Evolutionary conservation across 1,140 invertebrate genomes (phyloP).

Genomic region (Himalopsyche phryganea): DNA sequence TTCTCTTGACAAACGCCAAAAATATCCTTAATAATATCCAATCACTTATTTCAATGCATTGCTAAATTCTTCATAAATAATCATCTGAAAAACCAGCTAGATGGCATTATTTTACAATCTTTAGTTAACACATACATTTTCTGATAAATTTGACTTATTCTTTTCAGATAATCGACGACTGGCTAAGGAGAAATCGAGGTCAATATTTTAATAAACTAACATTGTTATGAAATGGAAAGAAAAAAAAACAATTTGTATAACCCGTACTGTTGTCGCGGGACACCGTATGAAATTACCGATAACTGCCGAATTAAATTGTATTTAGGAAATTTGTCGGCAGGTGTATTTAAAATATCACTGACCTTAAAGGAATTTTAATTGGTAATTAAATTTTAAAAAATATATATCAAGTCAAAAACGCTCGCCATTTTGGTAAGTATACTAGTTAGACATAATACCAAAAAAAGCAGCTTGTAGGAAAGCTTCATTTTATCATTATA

Average conservation of each 20-base stretch:
- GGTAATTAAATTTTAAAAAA: constrained; percentile 34
- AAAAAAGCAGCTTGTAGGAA: constrained; percentile 53
- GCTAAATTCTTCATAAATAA: too few species aligned
- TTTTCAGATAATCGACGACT: constrained; percentile 32
- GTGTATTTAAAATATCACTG: constrained; percentile 42
- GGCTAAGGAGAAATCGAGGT: constrained; percentile 31
- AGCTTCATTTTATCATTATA: constrained; percentile 57
- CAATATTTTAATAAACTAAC: constrained; percentile 33
- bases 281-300: constrained; percentile 22
- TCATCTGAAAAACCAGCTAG: too few species aligned
- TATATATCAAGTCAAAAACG: constrained; percentile 48
- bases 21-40: too few species aligned
- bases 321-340: constrained; percentile 34
- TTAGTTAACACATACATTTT: too few species aligned
- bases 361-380: constrained; percentile 50
- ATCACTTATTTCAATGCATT: too few species aligned
- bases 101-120: too few species aligned
- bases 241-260: constrained; percentile 21
- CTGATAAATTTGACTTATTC: too few species aligned
- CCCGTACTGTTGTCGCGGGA: constrained; percentile 16
- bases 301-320: constrained; percentile 30
- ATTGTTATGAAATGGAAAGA: constrained; percentile 27
- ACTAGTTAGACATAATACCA: constrained; percentile 55
- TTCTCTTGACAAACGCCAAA: too few species aligned
- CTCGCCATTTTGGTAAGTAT: constrained; percentile 51